phyloP scores from a whole-genome alignment of 2,797 vertebrate genomes.

The Denticeps clupeoides region DNA sequence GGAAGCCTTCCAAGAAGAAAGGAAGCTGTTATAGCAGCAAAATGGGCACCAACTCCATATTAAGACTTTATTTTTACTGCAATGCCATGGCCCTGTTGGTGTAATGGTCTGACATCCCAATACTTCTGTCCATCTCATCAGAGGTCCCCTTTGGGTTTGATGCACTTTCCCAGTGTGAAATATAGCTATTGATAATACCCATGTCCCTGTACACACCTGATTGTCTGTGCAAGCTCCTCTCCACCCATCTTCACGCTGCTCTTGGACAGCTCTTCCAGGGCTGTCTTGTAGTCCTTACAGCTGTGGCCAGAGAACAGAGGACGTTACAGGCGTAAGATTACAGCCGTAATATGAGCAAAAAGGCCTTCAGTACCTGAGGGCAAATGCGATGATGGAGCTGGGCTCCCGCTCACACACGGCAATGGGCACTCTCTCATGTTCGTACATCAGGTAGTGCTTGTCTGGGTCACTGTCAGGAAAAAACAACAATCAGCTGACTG shows the following conservation, averaged over 20 bases:
- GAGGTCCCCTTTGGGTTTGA: too few relatives aligned
- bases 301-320: conserved; percentile 39
- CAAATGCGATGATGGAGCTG: conserved; percentile 97
- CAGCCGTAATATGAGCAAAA: neutral
- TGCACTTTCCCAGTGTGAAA: too few relatives aligned
- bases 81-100: too few relatives aligned
- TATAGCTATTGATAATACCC: too few relatives aligned
- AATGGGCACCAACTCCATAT: too few relatives aligned
- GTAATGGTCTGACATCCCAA: too few relatives aligned
- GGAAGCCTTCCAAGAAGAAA: too few relatives aligned
- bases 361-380: conserved; percentile 71
- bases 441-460: conserved; percentile 96
- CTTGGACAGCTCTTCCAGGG: conserved; percentile 85
- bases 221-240: conserved; percentile 58
- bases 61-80: too few relatives aligned
- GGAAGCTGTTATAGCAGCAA: too few relatives aligned
- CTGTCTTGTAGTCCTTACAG: conserved; percentile 94
- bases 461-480: conserved; percentile 94
- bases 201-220: conserved; percentile 59
- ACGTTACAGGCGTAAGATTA: neutral
- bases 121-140: too few relatives aligned
- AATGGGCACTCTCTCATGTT: conserved; percentile 92
- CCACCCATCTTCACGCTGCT: conserved; percentile 52
- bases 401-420: conserved; percentile 94
- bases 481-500: too few relatives aligned